These are phyloP conservation scores for Botia kubotai DNA, from an alignment of 2,797 vertebrate genomes.

Conservation along the genomic window DNA sequence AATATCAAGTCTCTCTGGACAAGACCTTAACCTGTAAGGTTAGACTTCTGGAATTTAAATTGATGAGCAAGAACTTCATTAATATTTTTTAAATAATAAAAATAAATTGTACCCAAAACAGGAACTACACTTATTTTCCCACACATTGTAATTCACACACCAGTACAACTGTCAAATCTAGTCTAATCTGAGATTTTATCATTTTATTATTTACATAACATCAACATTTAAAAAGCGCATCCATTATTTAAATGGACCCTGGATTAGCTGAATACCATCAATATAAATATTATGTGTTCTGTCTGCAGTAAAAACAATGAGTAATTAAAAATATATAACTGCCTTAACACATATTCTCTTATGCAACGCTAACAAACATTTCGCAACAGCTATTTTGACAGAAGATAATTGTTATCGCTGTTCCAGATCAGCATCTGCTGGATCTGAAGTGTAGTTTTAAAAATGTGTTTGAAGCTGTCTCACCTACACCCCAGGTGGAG, in stretches of 20 bases:
- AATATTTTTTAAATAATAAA: no score
- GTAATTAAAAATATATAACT: background rate
- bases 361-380: slow-evolving; percentile 19
- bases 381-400: background rate
- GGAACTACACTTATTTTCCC: no score
- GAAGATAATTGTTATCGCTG: background rate
- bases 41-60: slow-evolving; percentile 8
- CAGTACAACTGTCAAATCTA: no score
- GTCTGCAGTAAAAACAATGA: background rate
- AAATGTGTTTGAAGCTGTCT: slow-evolving; percentile 2
- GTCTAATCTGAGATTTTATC: no score
- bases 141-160: no score
- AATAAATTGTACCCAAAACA: no score
- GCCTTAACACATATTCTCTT: slow-evolving; percentile 12
- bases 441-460: background rate
- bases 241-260: background rate
- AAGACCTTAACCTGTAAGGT: background rate
- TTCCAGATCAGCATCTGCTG: background rate
- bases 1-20: background rate
- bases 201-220: no score
- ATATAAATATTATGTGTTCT: background rate
- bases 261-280: background rate
- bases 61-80: background rate
- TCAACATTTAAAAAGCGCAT: no score
- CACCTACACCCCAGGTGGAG: slow-evolving; percentile 82